phyloP scores from a whole-genome alignment of 2,797 vertebrate species.

The Triplophysa yarkandensis region DNA sequence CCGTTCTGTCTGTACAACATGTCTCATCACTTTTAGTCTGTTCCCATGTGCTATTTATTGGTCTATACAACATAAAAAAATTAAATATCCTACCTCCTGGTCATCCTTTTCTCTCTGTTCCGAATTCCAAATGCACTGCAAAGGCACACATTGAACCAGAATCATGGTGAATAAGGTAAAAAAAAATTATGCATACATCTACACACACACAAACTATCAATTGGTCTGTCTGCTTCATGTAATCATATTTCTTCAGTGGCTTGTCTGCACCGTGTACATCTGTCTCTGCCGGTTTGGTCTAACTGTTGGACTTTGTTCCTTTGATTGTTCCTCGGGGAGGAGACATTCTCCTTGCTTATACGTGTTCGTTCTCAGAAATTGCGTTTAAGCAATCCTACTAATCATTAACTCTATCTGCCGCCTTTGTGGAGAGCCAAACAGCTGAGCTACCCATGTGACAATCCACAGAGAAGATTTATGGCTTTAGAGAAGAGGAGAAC shows the following conservation, averaged over 20 bases:
- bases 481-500: neutral
- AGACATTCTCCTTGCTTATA: constrained; percentile 52
- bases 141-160: constrained; percentile 77
- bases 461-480: constrained; percentile 6
- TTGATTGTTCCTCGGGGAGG: constrained; percentile 52
- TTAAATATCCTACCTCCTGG: constrained; percentile 75
- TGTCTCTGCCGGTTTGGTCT: constrained; percentile 50
- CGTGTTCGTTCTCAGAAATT: constrained; percentile 58
- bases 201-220: constrained; percentile 36
- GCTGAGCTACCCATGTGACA: constrained; percentile 65
- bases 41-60: neutral
- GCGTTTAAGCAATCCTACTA: constrained; percentile 67
- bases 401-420: constrained; percentile 73
- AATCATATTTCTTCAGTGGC: constrained; percentile 25
- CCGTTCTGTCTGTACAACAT: neutral
- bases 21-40: neutral
- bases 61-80: constrained; percentile 5
- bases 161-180: constrained; percentile 67
- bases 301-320: constrained; percentile 71
- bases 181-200: constrained; percentile 42
- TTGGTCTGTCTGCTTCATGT: neutral
- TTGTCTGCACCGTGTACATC: constrained; percentile 41
- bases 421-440: constrained; percentile 55
- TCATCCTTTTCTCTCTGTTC: constrained; percentile 68
- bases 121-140: constrained; percentile 79